Conservation (phyloP, 2,888 invertebrate species). For the Geophilus truncorum region DNA sequence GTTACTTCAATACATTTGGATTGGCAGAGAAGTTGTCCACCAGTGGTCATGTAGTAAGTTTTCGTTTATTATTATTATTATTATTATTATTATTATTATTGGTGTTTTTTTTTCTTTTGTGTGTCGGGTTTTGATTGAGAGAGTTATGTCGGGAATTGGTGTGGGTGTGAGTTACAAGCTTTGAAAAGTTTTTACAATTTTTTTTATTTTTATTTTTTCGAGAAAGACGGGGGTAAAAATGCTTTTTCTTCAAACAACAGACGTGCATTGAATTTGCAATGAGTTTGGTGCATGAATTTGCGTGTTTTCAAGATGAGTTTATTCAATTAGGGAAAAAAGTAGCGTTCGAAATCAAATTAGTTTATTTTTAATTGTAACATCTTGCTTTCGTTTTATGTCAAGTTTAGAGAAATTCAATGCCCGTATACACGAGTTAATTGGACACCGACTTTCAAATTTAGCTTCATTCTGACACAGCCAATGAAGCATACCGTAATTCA, state of each 20-base stretch:
- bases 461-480: no score
- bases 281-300: constrained; percentile 11
- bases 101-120: background rate
- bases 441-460: no score
- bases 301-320: constrained; percentile 11
- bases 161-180: background rate
- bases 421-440: no score
- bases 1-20: background rate
- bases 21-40: background rate
- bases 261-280: background rate
- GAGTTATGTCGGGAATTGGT: no score
- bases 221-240: background rate
- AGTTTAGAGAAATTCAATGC: no score
- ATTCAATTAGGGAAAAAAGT: background rate
- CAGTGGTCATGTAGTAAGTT: background rate
- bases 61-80: background rate
- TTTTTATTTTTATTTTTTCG: background rate
- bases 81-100: background rate
- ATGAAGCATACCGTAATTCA: no score
- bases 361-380: background rate
- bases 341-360: background rate
- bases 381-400: no score
- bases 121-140: background rate
- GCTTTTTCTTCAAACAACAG: constrained; percentile 6
- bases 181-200: background rate